A percentile compares a stretch with the other conserved stretches of the same genome.
These are phyloP conservation scores for rabbit (Oryctolagus cuniculus) DNA, from an alignment of 2,113 vertebrate species.

Conservation along the genomic window DNA sequence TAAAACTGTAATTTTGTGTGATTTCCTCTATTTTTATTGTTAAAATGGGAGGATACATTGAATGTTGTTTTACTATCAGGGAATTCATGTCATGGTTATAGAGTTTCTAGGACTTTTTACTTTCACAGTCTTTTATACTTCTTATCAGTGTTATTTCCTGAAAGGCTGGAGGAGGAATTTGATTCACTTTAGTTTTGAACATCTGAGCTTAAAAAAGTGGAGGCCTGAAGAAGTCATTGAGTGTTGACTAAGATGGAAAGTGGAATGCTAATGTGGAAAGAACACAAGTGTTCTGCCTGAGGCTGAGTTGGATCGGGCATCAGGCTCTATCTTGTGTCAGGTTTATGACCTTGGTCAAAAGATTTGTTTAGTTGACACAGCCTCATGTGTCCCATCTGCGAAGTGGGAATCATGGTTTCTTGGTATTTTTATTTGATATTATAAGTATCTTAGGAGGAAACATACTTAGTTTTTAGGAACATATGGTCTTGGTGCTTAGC, in stretches of 20 bases:
- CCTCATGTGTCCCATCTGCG: background rate
- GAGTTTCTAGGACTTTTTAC: background rate
- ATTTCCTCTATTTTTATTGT: background rate
- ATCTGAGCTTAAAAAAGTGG: background rate
- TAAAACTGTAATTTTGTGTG: background rate
- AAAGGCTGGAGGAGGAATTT: background rate
- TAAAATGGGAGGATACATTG: background rate
- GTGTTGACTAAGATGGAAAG: background rate
- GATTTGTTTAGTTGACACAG: conserved; percentile 7
- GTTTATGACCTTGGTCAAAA: background rate
- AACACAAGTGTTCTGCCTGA: background rate
- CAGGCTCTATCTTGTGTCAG: background rate
- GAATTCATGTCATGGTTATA: background rate
- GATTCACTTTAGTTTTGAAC: background rate
- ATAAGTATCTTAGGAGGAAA: background rate
- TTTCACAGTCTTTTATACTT: background rate
- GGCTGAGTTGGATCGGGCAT: background rate
- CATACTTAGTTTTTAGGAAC: background rate
- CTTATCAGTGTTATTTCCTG: background rate
- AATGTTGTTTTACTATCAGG: background rate
- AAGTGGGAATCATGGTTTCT: conserved; percentile 4
- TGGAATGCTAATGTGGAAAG: background rate
- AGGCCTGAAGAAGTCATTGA: background rate
- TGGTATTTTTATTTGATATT: background rate
- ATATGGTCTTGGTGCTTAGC: background rate